Evolutionary conservation across 2,888 invertebrate genomes (phyloP), one percentile per base, ranked within the genome.

Genomic region (Oegoconia quadripuncta): DNA sequence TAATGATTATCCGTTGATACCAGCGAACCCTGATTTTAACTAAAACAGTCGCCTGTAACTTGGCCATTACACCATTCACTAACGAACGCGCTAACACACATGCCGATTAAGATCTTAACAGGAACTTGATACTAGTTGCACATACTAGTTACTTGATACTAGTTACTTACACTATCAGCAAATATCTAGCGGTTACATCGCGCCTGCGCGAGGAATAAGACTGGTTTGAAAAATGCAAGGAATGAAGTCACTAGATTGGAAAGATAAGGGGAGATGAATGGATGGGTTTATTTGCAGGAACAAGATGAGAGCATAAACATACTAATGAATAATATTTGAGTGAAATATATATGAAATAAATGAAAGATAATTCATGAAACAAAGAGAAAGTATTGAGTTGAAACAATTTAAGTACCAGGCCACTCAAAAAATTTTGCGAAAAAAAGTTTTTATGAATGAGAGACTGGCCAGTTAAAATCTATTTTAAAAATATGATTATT

Each of bases 41-140:
- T n/a, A n/a, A n/a, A n/a, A n/a, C n/a, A n/a, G n/a, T n/a, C 18
- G 18, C 27, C 18, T 13, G 4, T 11, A 28, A 26, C 45, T 44
- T 17, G 2, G 44, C 35, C 42, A 50, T 57, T 62, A 43, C 11
- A 42, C 63, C 58, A 48, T 13, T 3, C 35, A 13, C 44, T 37
- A 43, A 42, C 25, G 30, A 37, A 38, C 49, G 61, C 59, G 64
- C 64, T 67, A 69, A 69, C 64, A 69, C 64, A 70, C 61, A 54
- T 50, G 34, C 44, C 55, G 74, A 75, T 74, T 68, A 69, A 64
- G 61, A 75, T 75, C 74, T 71, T 59, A 59, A 47, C 48, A 64
- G 61, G 59, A 66, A 66, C 67, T 56, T 54, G 69, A 75, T 74
- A 68, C 66, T 54, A 55, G 16, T 3, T 20, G 9, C 13, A 20